Conservation (phyloP, 2,888 invertebrate species). For the Eustalomyia histrio region DNA sequence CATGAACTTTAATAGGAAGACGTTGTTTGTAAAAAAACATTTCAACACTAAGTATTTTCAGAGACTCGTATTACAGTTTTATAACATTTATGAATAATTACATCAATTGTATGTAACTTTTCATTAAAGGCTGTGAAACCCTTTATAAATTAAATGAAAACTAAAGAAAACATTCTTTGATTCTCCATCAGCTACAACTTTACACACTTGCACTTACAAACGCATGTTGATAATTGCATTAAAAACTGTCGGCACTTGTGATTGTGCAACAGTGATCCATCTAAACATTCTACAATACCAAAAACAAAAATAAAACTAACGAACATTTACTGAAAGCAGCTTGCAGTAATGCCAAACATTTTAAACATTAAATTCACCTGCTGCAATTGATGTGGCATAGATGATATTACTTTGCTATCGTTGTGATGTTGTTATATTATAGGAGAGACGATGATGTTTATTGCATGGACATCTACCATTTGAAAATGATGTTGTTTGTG, state of each 20-base stretch:
- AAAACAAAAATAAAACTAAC: conserved; percentile 42
- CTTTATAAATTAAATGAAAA: too few relatives aligned
- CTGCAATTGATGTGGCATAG: conserved; percentile 50
- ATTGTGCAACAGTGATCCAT: conserved; percentile 57
- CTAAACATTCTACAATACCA: conserved; percentile 50
- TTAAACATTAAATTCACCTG: conserved; percentile 65
- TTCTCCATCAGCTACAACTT: conserved; percentile 5
- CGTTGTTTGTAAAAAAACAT: too few relatives aligned
- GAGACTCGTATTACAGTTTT: too few relatives aligned
- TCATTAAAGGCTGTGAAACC: too few relatives aligned
- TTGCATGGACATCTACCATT: conserved; percentile 27
- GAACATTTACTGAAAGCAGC: conserved; percentile 62
- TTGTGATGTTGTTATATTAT: not conserved
- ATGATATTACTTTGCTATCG: conserved; percentile 31
- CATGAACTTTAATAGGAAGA: too few relatives aligned
- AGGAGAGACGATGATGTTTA: not conserved
- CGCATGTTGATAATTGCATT: conserved; percentile 59
- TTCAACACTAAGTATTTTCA: too few relatives aligned
- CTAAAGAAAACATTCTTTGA: conserved; percentile 5
- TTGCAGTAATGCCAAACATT: conserved; percentile 62
- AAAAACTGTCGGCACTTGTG: conserved; percentile 55
- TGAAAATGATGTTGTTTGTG: conserved; percentile 46
- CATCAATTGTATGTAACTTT: too few relatives aligned
- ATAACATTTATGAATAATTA: too few relatives aligned
- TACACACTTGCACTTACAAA: conserved; percentile 52